Conservation (phyloP, 2,888 invertebrate genomes). For the Drosophila peninsularis region DNA sequence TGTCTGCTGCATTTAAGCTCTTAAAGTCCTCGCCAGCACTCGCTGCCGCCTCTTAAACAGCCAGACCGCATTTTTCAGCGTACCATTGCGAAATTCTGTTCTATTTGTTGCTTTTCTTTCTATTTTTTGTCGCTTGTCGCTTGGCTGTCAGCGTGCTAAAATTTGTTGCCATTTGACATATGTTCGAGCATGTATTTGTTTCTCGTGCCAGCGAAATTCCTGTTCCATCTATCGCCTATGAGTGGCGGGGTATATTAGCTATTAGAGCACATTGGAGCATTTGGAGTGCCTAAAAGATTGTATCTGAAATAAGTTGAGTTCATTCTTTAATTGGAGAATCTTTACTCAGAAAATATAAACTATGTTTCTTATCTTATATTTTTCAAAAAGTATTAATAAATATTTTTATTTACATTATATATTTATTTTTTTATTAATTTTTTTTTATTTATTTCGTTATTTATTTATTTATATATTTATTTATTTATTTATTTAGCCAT, state of each 20-base stretch:
- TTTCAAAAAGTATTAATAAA: too few species aligned
- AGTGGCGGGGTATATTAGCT: constrained; percentile 17
- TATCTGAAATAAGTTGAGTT: background rate
- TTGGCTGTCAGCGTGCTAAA: constrained; percentile 57
- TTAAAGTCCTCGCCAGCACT: constrained; percentile 1
- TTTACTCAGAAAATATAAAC: too few species aligned
- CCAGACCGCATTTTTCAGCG: constrained; percentile 51
- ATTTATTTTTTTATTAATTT: too few species aligned
- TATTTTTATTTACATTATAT: too few species aligned
- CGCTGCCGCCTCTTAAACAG: background rate
- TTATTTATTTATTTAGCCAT: too few species aligned
- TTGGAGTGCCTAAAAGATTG: background rate
- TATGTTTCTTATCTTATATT: too few species aligned
- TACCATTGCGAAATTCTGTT: constrained; percentile 29
- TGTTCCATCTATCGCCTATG: background rate
- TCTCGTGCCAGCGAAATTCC: constrained; percentile 44
- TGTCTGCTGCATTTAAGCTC: constrained; percentile 51
- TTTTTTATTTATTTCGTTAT: too few species aligned
- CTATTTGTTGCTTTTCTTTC: constrained; percentile 8
- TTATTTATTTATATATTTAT: too few species aligned
- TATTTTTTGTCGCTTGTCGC: constrained; percentile 25
- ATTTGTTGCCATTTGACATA: constrained; percentile 72
- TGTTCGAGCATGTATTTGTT: constrained; percentile 33
- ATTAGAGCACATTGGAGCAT: background rate
- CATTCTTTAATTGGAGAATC: background rate